Conservation (phyloP, 2,113 vertebrate genomes). For the human region DNA sequence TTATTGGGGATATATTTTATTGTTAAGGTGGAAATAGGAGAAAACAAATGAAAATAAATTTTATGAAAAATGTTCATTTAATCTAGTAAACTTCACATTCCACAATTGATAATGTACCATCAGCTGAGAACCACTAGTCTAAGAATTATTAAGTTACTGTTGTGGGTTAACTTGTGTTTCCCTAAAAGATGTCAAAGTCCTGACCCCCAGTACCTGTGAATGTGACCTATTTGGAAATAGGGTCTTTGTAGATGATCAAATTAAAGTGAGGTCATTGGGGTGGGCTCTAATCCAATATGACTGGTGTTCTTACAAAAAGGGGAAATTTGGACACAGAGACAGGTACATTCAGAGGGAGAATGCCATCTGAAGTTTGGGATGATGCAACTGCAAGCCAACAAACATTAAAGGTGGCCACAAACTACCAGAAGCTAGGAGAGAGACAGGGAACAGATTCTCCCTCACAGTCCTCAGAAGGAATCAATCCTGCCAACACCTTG, state of each 20-base stretch:
- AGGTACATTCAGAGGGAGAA: no score
- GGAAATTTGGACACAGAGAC: neutral
- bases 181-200: neutral
- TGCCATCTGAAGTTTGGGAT: neutral
- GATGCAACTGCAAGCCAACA: neutral
- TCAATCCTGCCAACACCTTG: neutral
- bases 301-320: neutral
- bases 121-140: neutral
- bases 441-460: neutral
- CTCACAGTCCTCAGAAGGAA: neutral
- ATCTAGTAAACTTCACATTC: neutral
- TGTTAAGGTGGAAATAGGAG: neutral
- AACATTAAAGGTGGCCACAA: neutral
- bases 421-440: neutral
- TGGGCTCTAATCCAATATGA: neutral
- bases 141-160: neutral
- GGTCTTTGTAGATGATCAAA: neutral
- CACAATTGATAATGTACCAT: neutral
- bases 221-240: neutral
- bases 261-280: neutral
- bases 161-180: neutral
- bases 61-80: neutral
- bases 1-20: neutral
- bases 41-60: neutral
- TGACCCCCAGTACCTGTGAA: neutral